Base-by-base conservation (phyloP, 2,797 vertebrate genomes). In the Apogon hyalosoma region DNA sequence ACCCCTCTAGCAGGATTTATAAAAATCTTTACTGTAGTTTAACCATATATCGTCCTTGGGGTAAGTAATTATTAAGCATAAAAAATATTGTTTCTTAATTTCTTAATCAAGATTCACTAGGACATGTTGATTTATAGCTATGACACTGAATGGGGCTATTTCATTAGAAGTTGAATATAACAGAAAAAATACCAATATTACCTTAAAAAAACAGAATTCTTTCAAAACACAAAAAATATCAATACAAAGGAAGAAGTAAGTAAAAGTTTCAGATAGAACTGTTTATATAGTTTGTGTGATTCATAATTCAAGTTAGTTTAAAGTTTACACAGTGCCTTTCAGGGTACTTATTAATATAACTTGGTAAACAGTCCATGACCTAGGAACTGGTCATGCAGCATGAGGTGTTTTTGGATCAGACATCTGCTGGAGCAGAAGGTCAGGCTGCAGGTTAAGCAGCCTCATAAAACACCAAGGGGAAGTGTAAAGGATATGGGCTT, bases 391-490 rank as follows among this genome's bases (percentile, higher is more conserved):
- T 61, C 13, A 59, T 70, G 68, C 39, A 75, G 39, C 18, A 4
- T 19, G 66, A 82, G 88, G 73, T 78, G 71, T 75, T 81, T 87
- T 88, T 43, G 69, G 78, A 83, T 54, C 77, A 55, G 83, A 84
- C 87, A 91, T 88, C 80, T 90, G 80, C 67, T 80, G 31, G 15
- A 71, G 82, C 85, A 82, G 74, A 86, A 90, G 80, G 88, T 87
- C 77, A 79, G 49, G 60, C 58, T 57, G 47, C 38, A 73, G 59
- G 75, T 90, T 81, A 85, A 88, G 68, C 58, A 80, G 70, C 57
- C 62, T 83, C 57, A 70, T 83, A 86, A 91, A 90, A 80, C 58
- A 68, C 59, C 0, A 13, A 1, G 33, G 33, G 55, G 52, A 77
- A 79, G 84, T 66, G 63, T 49, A 76, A 64, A 73, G 65, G 63